Conservation (phyloP, 2,797 vertebrate species). For the Pipistrellus kuhlii region DNA sequence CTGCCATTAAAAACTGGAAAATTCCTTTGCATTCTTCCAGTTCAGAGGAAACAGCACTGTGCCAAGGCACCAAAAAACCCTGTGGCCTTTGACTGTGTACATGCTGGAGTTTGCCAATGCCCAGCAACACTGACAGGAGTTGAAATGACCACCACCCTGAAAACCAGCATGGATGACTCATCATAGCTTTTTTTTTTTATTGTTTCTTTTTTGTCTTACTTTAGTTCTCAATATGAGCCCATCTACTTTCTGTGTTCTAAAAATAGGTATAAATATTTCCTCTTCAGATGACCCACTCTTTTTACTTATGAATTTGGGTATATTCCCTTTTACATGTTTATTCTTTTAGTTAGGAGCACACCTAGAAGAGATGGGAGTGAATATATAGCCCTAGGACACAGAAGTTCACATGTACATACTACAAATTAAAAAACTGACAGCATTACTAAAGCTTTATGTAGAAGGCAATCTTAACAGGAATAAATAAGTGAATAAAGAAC, state of each 20-base stretch:
- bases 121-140: neutral
- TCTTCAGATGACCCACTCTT: neutral
- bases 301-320: neutral
- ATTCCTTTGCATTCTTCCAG: neutral
- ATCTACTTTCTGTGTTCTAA: neutral
- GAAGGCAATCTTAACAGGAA: neutral
- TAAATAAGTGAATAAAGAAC: neutral
- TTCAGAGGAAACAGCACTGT: neutral
- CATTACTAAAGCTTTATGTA: neutral
- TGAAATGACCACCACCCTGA: neutral
- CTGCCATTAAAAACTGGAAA: neutral
- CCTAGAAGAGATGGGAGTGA: neutral
- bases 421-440: neutral
- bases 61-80: neutral
- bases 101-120: neutral
- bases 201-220: neutral
- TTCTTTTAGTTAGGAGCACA: neutral
- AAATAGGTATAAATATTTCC: neutral
- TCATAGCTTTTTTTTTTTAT: neutral
- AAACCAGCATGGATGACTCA: neutral
- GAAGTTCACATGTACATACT: neutral
- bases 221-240: neutral
- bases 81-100: neutral
- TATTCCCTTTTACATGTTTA: neutral
- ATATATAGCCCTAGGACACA: neutral